Base-by-base conservation (phyloP, 2,113 vertebrate genomes). In the Hydropotes inermis region DNA sequence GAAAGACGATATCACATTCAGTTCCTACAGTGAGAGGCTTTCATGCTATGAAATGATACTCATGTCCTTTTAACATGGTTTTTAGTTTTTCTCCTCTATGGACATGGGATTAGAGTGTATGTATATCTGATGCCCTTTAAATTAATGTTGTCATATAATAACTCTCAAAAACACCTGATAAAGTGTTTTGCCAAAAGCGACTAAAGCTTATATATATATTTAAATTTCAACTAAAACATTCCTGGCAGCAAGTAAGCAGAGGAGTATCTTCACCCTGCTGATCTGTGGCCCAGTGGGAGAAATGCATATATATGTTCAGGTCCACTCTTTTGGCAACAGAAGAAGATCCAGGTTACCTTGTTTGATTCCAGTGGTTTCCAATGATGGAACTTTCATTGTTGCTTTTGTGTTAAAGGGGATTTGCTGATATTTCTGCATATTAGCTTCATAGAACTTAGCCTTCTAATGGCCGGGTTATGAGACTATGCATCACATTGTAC, bases 151-250 rank as follows among this genome's bases (percentile, higher is more conserved):
- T 50, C 43, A 87, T n/a, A 84, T 47, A 85, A 76, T 50, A 96
- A 88, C 91, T 83, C 30, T 82, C 13, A 91, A 78, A 93, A 85
- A 79, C 47, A 74, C 58, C 30, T 70, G 2, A 74, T 74, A 91
- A 95, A 27, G 55, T 87, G 30, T 25, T 91, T 70, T 91, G 25
- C 93, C 78, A 52, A 95, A 93, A 97, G 86, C 15, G 3, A 86
- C 15, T 89, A 43, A 91, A 67, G 78, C 23, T 91, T 70, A 94
- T n/a, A n/a, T 23, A 64, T 15, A 45, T 52, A 28, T 70, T 86
- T 91, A 96, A 85, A 96, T 91, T 83, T 93, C 36, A 95, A 89
- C 74, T 82, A 85, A 81, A 57, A 64, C 45, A 57, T 39, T 86
- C 57, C 78, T 52, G 13, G 54, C 60, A 90, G 60, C 28, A 14